Base-by-base conservation (phyloP, 2,113 vertebrate genomes). In the Melanocharis versteri region DNA sequence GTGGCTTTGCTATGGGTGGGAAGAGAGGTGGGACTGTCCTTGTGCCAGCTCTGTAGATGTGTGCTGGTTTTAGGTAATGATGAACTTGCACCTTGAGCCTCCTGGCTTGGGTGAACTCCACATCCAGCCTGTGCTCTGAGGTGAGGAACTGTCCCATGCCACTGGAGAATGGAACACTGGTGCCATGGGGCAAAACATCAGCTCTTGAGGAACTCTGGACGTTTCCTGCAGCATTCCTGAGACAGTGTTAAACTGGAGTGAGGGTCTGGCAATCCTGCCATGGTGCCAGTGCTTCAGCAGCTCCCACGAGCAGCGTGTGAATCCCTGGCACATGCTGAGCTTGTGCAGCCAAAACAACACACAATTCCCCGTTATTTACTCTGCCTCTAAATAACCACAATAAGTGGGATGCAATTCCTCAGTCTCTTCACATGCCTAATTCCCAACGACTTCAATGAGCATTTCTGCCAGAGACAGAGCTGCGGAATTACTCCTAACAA, bases 401-500 rank as follows among this genome's bases (percentile, higher is more conserved):
- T 26, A 80, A 90, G 16, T 23, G 58, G 75, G 92, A 73, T 69
- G 58, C 82, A 73, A 47, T 90, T 93, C 93, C 88, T 88, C 82
- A 40, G 68, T 70, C 82, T 90, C 72, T 65, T 93, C 75, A 86
- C 71, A 71, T 15, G 44, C 90, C 30, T 94, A 71, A 95, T 83
- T 90, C 85, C 90, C 5, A 3, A 64, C 0, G 7, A 92, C 85
- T 90, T 71, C 93, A 92, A 19, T 88, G 64, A 93, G 76, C n/a
- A 16, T 57, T 90, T 66, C 93, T 95, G 90, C 79, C 87, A 44
- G 66, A 91, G 61, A 91, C 40, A 79, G 81, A 92, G 78, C 92
- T 75, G 84, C 10, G 47, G 90, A 93, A 93, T 94, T 96, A 58
- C 61, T 91, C 79, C 82, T 95, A 96, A 95, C 87, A 91, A 96